phyloP scores from a whole-genome alignment of 2,113 vertebrate genomes.

The Rhineura floridana region DNA sequence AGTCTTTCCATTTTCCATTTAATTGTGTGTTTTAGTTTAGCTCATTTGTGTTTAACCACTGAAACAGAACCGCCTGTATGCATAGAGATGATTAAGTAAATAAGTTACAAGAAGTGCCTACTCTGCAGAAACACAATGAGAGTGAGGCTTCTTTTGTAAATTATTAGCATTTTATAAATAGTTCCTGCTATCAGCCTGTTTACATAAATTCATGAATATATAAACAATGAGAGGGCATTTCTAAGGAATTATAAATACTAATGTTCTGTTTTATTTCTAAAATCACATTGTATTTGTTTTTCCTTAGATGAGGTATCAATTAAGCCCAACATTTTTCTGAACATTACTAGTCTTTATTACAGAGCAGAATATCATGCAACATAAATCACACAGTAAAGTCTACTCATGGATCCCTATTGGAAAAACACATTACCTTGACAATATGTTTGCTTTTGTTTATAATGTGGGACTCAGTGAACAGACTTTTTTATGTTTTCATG shows the following conservation, averaged over 20 bases:
- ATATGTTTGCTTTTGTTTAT: slow-evolving; percentile 62
- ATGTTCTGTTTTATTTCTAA: slow-evolving; percentile 2
- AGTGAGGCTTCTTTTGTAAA: slow-evolving; percentile 59
- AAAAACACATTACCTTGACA: slow-evolving; percentile 60
- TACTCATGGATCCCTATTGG: slow-evolving; percentile 55
- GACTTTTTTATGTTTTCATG: slow-evolving; percentile 59
- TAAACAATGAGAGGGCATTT: slow-evolving; percentile 64
- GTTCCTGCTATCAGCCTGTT: slow-evolving; percentile 65
- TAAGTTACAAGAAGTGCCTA: slow-evolving; percentile 65
- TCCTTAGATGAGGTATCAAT: slow-evolving; percentile 52
- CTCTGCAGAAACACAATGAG: slow-evolving; percentile 68
- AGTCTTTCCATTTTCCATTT: slow-evolving; percentile 28
- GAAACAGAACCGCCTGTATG: slow-evolving; percentile 58
- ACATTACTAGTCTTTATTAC: slow-evolving; percentile 58
- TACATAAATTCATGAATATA: slow-evolving; percentile 69
- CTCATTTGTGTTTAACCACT: slow-evolving; percentile 53
- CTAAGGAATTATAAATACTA: slow-evolving; percentile 55
- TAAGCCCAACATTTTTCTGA: slow-evolving; percentile 54
- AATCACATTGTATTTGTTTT: slow-evolving; percentile 10
- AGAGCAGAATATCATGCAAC: slow-evolving; percentile 47
- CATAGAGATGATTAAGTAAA: slow-evolving; percentile 66
- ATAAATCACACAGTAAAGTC: slow-evolving; percentile 51
- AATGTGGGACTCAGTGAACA: slow-evolving; percentile 63
- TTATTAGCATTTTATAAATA: slow-evolving; percentile 72
- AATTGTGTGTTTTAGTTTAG: slow-evolving; percentile 57